Conservation (phyloP, 2,888 invertebrate species). For the Plusia festucae region DNA sequence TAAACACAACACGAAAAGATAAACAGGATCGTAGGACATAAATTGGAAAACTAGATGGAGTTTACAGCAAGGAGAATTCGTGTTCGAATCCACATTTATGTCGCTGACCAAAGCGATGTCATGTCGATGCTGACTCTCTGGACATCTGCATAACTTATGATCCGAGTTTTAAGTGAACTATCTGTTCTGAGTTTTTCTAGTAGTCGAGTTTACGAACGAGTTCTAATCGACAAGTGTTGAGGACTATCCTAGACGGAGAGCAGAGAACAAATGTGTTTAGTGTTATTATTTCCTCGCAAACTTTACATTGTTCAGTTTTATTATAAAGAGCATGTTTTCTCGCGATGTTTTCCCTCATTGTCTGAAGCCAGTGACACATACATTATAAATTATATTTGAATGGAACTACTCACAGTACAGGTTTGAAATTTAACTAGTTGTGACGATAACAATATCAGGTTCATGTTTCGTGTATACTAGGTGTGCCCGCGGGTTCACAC, state of each 20-base stretch:
- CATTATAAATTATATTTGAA: constrained; percentile 12
- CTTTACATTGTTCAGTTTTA: constrained; percentile 26
- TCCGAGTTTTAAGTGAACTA: background rate
- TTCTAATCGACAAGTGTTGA: background rate
- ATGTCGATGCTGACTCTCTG: background rate
- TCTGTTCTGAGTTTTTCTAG: too few species aligned
- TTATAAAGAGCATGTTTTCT: constrained; percentile 33
- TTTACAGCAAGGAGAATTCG: background rate
- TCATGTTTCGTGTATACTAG: constrained; percentile 2
- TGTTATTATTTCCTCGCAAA: constrained; percentile 40
- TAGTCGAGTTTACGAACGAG: too few species aligned
- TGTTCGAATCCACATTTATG: background rate
- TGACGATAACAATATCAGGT: background rate
- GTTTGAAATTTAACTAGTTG: constrained; percentile 12
- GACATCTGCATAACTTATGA: background rate
- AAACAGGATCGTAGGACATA: background rate
- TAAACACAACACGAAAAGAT: background rate
- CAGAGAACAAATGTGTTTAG: constrained; percentile 25
- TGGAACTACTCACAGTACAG: constrained; percentile 1
- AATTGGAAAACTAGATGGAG: background rate
- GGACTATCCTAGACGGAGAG: background rate
- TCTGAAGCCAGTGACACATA: constrained; percentile 32
- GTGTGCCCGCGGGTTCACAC: background rate
- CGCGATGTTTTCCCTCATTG: constrained; percentile 43
- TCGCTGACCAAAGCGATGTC: background rate